Percentiles rank a stretch among this genome's conserved stretches.
phyloP scores from a whole-genome alignment of 1,140 invertebrate species.

The Aleiodes sp. region DNA sequence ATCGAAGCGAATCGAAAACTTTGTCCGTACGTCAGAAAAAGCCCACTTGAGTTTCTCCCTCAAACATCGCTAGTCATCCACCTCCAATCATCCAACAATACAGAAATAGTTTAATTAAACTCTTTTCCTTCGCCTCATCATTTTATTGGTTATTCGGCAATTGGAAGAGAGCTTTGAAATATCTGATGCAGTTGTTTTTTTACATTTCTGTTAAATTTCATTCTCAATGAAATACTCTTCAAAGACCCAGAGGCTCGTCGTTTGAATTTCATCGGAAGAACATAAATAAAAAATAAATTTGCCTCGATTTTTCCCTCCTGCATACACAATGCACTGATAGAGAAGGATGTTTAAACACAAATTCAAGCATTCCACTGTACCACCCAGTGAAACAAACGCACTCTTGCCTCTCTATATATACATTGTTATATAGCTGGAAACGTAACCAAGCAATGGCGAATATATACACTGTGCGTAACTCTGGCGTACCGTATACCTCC shows the following conservation, averaged over 20 bases:
- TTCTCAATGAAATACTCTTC: conserved; percentile 13
- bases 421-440: neutral
- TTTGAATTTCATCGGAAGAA: too few relatives aligned
- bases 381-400: conserved; percentile 9
- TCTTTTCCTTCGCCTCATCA: conserved; percentile 19
- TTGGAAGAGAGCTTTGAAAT: neutral
- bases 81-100: neutral
- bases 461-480: conserved; percentile 29
- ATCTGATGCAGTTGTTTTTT: neutral
- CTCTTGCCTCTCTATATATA: neutral
- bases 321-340: neutral
- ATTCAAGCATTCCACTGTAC: neutral
- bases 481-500: conserved; percentile 18
- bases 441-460: neutral
- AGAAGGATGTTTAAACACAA: conserved; percentile 1
- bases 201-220: neutral
- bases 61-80: neutral
- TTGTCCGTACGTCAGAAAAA: conserved; percentile 10
- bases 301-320: neutral
- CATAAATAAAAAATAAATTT: too few relatives aligned
- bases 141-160: conserved; percentile 14
- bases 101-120: conserved; percentile 32
- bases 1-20: neutral
- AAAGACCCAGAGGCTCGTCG: conserved; percentile 21
- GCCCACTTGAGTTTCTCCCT: neutral